Conservation (phyloP, 1,140 invertebrate genomes). For the Diabrotica undecimpunctata region DNA sequence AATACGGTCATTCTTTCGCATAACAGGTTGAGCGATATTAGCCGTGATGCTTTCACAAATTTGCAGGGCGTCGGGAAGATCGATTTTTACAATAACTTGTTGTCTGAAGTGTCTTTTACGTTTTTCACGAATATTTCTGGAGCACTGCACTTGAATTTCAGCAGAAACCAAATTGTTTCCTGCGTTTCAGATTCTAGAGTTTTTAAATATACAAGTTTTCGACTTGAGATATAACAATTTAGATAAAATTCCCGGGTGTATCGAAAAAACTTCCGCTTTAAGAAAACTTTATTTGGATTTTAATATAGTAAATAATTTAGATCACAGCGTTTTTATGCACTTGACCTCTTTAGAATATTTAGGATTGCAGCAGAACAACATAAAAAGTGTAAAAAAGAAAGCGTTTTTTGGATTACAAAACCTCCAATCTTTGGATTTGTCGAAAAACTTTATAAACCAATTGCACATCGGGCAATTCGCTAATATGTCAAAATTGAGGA, state of each 20-base stretch:
- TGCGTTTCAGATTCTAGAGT: conserved; percentile 58
- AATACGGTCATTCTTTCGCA: conserved; percentile 66
- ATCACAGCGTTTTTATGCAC: conserved; percentile 67
- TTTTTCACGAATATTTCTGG: conserved; percentile 66
- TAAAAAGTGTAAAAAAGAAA: conserved; percentile 66
- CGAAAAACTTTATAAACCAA: conserved; percentile 71
- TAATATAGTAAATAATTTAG: conserved; percentile 68
- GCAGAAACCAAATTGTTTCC: conserved; percentile 61
- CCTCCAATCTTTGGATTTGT: conserved; percentile 76
- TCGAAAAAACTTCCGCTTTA: conserved; percentile 59
- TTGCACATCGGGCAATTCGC: conserved; percentile 78
- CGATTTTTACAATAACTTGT: conserved; percentile 69
- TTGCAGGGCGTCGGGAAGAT: conserved; percentile 65
- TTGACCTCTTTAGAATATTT: conserved; percentile 68
- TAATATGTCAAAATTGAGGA: conserved; percentile 68
- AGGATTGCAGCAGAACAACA: conserved; percentile 70
- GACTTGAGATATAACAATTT: conserved; percentile 70
- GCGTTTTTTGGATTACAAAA: conserved; percentile 70
- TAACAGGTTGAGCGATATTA: conserved; percentile 62
- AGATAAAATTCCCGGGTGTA: conserved; percentile 59
- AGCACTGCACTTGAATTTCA: conserved; percentile 65
- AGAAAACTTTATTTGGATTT: conserved; percentile 67
- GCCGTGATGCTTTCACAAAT: conserved; percentile 62
- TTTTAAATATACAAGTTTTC: conserved; percentile 61
- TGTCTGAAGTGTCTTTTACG: conserved; percentile 63